phyloP scores from a whole-genome alignment of 2,888 invertebrate genomes.

The Gastracanthus pulcherrimus region DNA sequence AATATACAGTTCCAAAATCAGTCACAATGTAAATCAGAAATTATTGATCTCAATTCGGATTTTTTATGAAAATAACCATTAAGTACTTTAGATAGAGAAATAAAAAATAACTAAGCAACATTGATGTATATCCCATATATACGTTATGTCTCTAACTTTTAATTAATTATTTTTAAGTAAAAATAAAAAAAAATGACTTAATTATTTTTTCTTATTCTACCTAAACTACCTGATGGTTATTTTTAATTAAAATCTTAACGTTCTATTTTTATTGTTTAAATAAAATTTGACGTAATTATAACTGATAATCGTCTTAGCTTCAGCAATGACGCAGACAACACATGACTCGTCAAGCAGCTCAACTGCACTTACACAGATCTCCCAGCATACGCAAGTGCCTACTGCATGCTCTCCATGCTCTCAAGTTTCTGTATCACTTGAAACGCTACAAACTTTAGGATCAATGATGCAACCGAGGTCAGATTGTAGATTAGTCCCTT shows the following conservation, averaged over 20 bases:
- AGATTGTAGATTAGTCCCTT: constrained; percentile 69
- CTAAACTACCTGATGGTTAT: no score
- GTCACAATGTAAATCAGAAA: constrained; percentile 62
- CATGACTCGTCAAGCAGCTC: constrained; percentile 64
- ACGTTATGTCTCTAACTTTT: neutral
- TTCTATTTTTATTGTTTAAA: constrained; percentile 4
- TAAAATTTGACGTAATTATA: neutral
- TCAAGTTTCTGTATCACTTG: constrained; percentile 46
- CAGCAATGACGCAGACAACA: constrained; percentile 68
- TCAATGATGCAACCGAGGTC: constrained; percentile 72
- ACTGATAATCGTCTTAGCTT: constrained; percentile 64
- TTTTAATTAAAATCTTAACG: neutral
- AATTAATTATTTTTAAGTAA: neutral
- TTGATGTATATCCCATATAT: no score
- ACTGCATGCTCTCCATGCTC: constrained; percentile 59
- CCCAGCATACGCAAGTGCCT: constrained; percentile 23
- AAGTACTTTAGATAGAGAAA: no score
- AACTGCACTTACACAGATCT: constrained; percentile 40
- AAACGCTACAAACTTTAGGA: constrained; percentile 63
- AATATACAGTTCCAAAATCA: constrained; percentile 69
- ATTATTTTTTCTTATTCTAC: neutral
- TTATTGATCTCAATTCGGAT: no score
- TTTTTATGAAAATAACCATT: no score
- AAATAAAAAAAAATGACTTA: neutral
- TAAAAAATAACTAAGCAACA: no score